Evolutionary conservation across 2,797 vertebrate species (phyloP), one percentile per base, ranked within the genome.

Genomic region (Cyprinella venusta): DNA sequence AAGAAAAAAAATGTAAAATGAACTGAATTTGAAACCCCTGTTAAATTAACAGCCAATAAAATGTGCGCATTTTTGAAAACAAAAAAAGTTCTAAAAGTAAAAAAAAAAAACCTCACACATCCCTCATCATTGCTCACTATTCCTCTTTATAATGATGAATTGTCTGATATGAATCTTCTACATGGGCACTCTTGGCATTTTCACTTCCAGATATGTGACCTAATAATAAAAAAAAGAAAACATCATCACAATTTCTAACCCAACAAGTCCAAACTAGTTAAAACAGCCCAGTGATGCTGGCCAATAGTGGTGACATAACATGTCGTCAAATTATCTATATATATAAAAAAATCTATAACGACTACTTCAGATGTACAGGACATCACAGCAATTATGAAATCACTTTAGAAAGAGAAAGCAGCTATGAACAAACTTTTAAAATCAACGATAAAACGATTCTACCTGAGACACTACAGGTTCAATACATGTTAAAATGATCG

Each of bases 191-290:
- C 12, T 18, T 59, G 13, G 21, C 15, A 63, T 30, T 76, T 63
- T 77, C 56, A 63, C 56, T 59, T 76, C 33, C 56, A 76, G 38
- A 21, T 78, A 65, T 50, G 64, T 33, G 10, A 78, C 18, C 45
- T 33, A 64, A 48, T 24, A 38, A 54, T 38, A 56, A 56, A 12
- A 1, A 3, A 48, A 50, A 48, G 45, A 48, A 48, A 48, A 5
- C 45, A 48, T 48, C 45, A 45, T 15, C 13, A 48, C 45, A 48
- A 48, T 48, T 48, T 48, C 45, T 5, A 15, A 15, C 45, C 13
- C 45, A 48, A 48, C 13, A 52, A 52, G 48, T 18, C 13, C 45
- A 69, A 18, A 48, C 45, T n/a, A 67, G 45, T 3, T 38, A 7
- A 67, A 67, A 38, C 45, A 42, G 54, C 2, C 30, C 24, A 24